A percentile compares a stretch with the other conserved stretches of the same genome.
Evolutionary conservation across 2,888 invertebrate genomes (phyloP).

Genomic region (Ormyrus nitidulus): DNA sequence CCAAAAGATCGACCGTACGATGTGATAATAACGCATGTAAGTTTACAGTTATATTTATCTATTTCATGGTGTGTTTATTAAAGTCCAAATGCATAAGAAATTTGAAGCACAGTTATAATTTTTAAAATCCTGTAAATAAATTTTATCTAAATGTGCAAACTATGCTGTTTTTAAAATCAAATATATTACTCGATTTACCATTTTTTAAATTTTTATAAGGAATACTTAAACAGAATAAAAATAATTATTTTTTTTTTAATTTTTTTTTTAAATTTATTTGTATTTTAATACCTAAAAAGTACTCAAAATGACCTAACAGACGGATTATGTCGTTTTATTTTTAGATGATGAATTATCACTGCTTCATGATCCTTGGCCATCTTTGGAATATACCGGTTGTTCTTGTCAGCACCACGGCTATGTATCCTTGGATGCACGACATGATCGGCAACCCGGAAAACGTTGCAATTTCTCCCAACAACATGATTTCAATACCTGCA

Average conservation of each 20-base stretch:
- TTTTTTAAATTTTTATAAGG: too few species aligned
- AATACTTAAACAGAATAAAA: too few species aligned
- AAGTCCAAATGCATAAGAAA: too few species aligned
- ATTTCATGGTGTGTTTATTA: too few species aligned
- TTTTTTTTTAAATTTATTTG: too few species aligned
- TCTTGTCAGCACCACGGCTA: constrained; percentile 56
- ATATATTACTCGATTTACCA: too few species aligned
- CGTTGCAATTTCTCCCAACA: constrained; percentile 59
- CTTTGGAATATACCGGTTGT: constrained; percentile 62
- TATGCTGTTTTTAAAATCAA: too few species aligned
- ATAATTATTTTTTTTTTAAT: not conserved
- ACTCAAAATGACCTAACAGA: too few species aligned
- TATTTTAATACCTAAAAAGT: too few species aligned
- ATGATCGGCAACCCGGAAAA: constrained; percentile 62
- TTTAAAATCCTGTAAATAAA: too few species aligned
- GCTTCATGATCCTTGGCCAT: constrained; percentile 61
- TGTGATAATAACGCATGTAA: constrained; percentile 65
- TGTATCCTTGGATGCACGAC: constrained; percentile 62
- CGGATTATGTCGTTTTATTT: not conserved
- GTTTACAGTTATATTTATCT: not conserved
- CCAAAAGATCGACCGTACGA: constrained; percentile 66
- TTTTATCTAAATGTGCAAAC: too few species aligned
- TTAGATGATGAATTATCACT: constrained; percentile 50
- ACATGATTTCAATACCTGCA: constrained; percentile 56
- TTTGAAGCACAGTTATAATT: too few species aligned